Evolutionary conservation across 1,140 invertebrate genomes (phyloP).

Genomic region (Tenebrio molitor): DNA sequence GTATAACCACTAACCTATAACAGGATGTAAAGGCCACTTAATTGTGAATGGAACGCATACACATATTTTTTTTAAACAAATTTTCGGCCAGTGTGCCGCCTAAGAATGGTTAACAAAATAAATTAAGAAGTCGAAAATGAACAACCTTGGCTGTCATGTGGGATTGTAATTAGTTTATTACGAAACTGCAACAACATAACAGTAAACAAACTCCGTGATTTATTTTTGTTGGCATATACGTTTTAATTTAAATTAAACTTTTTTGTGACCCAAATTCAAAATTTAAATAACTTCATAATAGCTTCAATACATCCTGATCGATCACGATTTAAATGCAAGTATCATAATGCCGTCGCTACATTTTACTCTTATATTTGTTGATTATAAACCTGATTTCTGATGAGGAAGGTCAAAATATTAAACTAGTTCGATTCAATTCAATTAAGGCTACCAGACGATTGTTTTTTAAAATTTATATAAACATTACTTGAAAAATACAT

Average conservation of each 20-base stretch:
- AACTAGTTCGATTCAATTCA: too few species aligned
- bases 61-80: neutral
- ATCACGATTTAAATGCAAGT: too few species aligned
- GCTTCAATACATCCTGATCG: neutral
- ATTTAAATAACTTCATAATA: constrained; percentile 10
- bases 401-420: too few species aligned
- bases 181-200: constrained; percentile 29
- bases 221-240: constrained; percentile 25
- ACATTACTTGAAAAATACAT: too few species aligned
- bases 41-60: constrained; percentile 9
- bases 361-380: too few species aligned
- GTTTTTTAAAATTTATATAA: too few species aligned
- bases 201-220: constrained; percentile 38
- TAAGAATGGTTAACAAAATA: constrained; percentile 23
- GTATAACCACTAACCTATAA: constrained; percentile 43
- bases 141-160: constrained; percentile 35
- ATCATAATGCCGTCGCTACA: too few species aligned
- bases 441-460: too few species aligned
- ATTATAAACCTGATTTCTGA: too few species aligned
- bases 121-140: constrained; percentile 31
- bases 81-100: neutral
- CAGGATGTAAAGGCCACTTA: constrained; percentile 37
- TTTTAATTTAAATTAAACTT: constrained; percentile 26
- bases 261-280: constrained; percentile 23
- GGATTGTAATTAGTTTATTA: constrained; percentile 39